A percentile compares a stretch with the other conserved stretches of the same genome.
Conservation (phyloP, 2,888 invertebrate species). For the Siphonodentalium dalli region DNA sequence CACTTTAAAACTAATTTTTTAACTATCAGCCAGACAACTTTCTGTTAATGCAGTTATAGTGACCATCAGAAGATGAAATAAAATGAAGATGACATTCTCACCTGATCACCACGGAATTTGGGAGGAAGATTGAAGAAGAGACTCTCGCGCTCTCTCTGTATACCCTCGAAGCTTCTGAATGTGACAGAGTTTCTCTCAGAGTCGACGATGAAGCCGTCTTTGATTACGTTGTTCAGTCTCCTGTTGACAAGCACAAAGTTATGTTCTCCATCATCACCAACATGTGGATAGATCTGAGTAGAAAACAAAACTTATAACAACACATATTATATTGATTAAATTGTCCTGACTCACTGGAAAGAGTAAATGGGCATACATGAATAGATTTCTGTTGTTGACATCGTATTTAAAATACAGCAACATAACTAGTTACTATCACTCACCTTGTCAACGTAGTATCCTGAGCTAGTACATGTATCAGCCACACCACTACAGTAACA, state of each 20-base stretch:
- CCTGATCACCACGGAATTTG: slow-evolving; percentile 59
- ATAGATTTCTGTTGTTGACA: background rate
- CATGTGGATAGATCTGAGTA: slow-evolving; percentile 51
- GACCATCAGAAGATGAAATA: no score
- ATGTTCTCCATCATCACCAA: slow-evolving; percentile 53
- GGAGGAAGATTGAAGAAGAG: slow-evolving; percentile 57
- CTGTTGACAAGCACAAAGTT: slow-evolving; percentile 63
- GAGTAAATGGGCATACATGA: background rate
- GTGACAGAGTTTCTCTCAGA: slow-evolving; percentile 64
- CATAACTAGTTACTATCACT: slow-evolving; percentile 10
- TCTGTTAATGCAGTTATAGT: background rate
- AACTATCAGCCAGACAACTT: no score
- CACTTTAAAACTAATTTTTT: no score
- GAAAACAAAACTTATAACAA: background rate
- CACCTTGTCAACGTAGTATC: slow-evolving; percentile 48
- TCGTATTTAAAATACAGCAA: background rate
- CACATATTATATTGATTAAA: background rate
- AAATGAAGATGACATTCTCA: slow-evolving; percentile 9
- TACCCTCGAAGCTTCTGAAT: slow-evolving; percentile 54
- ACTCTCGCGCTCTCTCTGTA: slow-evolving; percentile 54
- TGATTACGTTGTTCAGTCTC: slow-evolving; percentile 54
- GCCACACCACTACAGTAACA: slow-evolving; percentile 97
- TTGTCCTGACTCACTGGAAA: background rate
- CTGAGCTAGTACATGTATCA: slow-evolving; percentile 77
- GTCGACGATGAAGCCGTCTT: slow-evolving; percentile 62